Percentiles rank a stretch among this genome's conserved stretches.
phyloP scores from a whole-genome alignment of 2,888 invertebrate species.

The Caenorhabditis japonica region DNA sequence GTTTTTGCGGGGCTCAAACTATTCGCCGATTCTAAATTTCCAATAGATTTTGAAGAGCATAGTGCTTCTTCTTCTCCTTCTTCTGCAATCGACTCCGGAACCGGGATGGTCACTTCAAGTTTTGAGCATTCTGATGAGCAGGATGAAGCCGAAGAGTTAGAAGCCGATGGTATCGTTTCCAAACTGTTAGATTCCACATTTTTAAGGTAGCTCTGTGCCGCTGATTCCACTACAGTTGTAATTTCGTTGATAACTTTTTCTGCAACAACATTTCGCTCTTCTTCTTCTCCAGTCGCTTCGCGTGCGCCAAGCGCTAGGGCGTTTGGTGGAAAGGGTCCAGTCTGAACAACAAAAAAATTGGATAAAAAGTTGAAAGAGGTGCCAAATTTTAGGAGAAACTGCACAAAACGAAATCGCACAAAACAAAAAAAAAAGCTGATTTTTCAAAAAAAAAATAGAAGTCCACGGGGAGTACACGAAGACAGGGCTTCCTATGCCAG shows the following conservation, averaged over 20 bases:
- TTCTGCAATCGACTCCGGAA: not conserved
- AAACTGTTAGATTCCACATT: not conserved
- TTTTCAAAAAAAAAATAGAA: too few relatives aligned
- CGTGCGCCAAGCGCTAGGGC: conserved; percentile 64
- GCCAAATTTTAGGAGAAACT: too few relatives aligned
- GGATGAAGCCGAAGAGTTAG: conserved; percentile 28
- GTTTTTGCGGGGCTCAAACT: conserved; percentile 26
- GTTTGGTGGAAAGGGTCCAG: conserved; percentile 74
- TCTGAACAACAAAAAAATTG: conserved; percentile 28
- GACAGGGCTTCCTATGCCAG: too few relatives aligned
- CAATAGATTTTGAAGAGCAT: conserved; percentile 24
- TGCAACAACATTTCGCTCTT: conserved; percentile 62
- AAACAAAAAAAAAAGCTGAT: not conserved
- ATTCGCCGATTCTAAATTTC: conserved; percentile 9
- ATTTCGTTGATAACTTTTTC: conserved; percentile 61
- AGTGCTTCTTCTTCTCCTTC: conserved; percentile 16
- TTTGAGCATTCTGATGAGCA: conserved; percentile 26
- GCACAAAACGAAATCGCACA: too few relatives aligned
- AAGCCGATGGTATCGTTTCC: conserved; percentile 30
- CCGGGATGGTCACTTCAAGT: not conserved
- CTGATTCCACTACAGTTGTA: conserved; percentile 37
- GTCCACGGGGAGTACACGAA: too few relatives aligned
- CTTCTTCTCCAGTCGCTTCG: conserved; percentile 70
- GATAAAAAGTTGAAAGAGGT: not conserved
- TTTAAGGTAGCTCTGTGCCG: not conserved